Evolutionary conservation across 2,888 invertebrate genomes (phyloP), one percentile per base, ranked within the genome.

Genomic region (Ophion costatus): DNA sequence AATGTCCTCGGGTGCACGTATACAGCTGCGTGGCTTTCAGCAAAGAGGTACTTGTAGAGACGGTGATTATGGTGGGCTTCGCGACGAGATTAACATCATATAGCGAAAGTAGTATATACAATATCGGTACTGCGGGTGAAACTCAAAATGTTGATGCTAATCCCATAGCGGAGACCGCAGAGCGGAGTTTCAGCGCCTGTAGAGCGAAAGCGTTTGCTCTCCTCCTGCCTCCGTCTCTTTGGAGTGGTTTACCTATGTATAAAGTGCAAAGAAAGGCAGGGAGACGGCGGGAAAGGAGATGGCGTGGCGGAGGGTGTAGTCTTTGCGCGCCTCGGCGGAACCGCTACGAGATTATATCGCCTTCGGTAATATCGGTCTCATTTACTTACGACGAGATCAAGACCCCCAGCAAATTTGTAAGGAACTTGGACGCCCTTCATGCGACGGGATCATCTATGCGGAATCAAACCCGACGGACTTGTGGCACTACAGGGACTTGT

Each of bases 1-100:
- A 29, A 29, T 29, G 29, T 29, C 29, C 29, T 29, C 29, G 29
- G 29, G 29, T 29, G 29, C 4, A 29, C 29, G 29, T 29, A 29
- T 4, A 29, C 29, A 29, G 29, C 29, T 4, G 29, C 29, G 29
- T 4, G 29, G 29, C 29, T 29, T 29, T 29, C 29, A 29, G 29
- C 29, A 29, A 20, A 42, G 42, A 22, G 14, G 2, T 17, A 7
- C 9, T 38, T 7, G 38, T 9, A 38, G 38, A 63, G 51, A 51
- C 45, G 66, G 38, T 66, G 33, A 24, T 33, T 56, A 56, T 20
- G 33, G 51, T 14, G 22, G 57, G 22, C 33, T 51, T 76, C 51
- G 77, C 59, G 45, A 57, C 17, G 77, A 77, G 82, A 82, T 82
- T 77, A 82, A 82, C 77, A 56, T 59, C 9, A 38, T 45, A 73